Percentiles rank a stretch among this genome's conserved stretches.
phyloP scores from a whole-genome alignment of 1,140 invertebrate species.

The Euura lappo region DNA sequence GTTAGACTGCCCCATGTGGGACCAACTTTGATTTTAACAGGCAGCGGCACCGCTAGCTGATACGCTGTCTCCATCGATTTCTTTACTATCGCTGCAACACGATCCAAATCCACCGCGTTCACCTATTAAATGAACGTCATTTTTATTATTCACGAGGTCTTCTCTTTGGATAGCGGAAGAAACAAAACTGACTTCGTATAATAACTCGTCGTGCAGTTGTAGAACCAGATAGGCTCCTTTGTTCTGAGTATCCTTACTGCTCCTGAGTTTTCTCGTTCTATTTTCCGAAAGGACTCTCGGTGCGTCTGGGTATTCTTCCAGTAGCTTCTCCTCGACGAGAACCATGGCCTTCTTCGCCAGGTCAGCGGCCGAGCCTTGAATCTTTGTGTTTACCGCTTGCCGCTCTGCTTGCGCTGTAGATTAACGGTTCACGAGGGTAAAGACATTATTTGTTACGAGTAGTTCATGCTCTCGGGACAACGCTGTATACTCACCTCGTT shows the following conservation, averaged over 20 bases:
- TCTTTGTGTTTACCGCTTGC: constrained; percentile 92
- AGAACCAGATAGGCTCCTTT: constrained; percentile 74
- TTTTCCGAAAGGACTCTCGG: constrained; percentile 42
- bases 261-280: constrained; percentile 44
- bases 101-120: constrained; percentile 60
- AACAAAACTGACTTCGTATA: constrained; percentile 81
- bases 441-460: constrained; percentile 1
- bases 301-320: constrained; percentile 42
- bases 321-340: constrained; percentile 69
- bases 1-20: constrained; percentile 77
- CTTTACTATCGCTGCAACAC: constrained; percentile 73
- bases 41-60: constrained; percentile 76
- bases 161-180: too few relatives aligned
- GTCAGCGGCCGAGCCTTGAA: constrained; percentile 96
- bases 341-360: constrained; percentile 92
- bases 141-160: neutral
- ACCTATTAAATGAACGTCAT: constrained; percentile 44
- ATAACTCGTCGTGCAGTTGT: constrained; percentile 95
- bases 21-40: constrained; percentile 86
- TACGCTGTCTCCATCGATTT: constrained; percentile 82
- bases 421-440: constrained; percentile 16
- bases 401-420: constrained; percentile 84
- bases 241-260: constrained; percentile 33
- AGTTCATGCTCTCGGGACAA: constrained; percentile 18
- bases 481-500: constrained; percentile 62